phyloP scores from a whole-genome alignment of 2,888 invertebrate genomes.

The Periphyllus acericola region DNA sequence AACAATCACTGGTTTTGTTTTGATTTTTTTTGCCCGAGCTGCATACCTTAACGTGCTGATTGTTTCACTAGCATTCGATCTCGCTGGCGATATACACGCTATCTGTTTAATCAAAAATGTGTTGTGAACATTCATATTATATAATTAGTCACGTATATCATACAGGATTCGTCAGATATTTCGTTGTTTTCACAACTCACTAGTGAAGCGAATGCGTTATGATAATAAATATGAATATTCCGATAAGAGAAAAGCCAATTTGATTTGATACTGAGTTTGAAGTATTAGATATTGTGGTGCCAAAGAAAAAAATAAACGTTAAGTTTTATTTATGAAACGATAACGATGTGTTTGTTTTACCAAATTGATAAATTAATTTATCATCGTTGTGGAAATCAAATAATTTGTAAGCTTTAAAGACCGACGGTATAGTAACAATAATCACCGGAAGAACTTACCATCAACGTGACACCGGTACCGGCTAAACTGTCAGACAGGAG shows the following conservation, averaged over 20 bases:
- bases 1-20: conserved; percentile 90
- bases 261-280: neutral
- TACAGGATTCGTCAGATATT: neutral
- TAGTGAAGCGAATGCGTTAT: neutral
- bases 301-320: neutral
- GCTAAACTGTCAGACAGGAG: conserved; percentile 91
- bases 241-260: neutral
- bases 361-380: neutral
- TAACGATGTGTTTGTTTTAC: too few relatives aligned
- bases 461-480: conserved; percentile 92
- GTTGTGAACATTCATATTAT: neutral
- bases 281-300: neutral
- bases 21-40: conserved; percentile 89
- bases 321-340: neutral
- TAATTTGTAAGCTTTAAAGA: neutral
- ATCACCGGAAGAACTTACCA: conserved; percentile 73
- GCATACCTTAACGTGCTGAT: conserved; percentile 93
- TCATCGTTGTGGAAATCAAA: neutral
- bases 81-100: conserved; percentile 92
- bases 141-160: neutral
- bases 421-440: neutral
- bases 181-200: neutral
- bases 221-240: too few relatives aligned
- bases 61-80: conserved; percentile 86
- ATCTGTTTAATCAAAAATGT: conserved; percentile 73